These are phyloP conservation scores for Gasteruption jaculator DNA, from an alignment of 2,888 invertebrate genomes.

Conservation along the genomic window DNA sequence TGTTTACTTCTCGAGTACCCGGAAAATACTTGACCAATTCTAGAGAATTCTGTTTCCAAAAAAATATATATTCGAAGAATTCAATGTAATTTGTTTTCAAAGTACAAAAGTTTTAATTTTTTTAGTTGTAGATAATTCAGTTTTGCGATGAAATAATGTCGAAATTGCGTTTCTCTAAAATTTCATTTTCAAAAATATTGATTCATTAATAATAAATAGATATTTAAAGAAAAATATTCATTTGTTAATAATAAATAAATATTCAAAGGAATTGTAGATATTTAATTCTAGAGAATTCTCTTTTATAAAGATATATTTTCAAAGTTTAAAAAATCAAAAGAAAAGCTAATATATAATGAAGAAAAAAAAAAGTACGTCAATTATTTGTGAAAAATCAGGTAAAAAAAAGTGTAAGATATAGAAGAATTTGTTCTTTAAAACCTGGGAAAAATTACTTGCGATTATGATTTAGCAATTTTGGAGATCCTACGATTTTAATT, in stretches of 20 bases:
- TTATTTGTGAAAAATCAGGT: background rate
- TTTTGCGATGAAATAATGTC: background rate
- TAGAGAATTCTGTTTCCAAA: too few species aligned
- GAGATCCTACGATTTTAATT: too few species aligned
- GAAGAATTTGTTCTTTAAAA: too few species aligned
- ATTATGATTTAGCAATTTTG: too few species aligned
- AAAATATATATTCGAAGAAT: too few species aligned
- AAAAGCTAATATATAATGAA: background rate
- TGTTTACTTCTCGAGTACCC: too few species aligned
- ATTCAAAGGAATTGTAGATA: background rate
- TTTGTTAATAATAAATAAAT: background rate
- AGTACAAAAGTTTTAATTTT: too few species aligned
- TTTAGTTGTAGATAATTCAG: too few species aligned
- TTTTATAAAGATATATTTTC: slow-evolving; percentile 7
- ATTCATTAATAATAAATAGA: background rate
- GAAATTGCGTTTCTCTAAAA: background rate
- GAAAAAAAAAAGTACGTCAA: background rate
- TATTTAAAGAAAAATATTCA: background rate
- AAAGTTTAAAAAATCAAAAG: slow-evolving; percentile 1
- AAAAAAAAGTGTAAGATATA: background rate
- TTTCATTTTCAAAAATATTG: background rate
- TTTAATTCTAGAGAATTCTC: slow-evolving; percentile 9
- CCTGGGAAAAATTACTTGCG: too few species aligned
- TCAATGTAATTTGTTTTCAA: too few species aligned
- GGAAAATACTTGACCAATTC: too few species aligned